Conservation (phyloP, 2,113 vertebrate species). For the Orycteropus afer region DNA sequence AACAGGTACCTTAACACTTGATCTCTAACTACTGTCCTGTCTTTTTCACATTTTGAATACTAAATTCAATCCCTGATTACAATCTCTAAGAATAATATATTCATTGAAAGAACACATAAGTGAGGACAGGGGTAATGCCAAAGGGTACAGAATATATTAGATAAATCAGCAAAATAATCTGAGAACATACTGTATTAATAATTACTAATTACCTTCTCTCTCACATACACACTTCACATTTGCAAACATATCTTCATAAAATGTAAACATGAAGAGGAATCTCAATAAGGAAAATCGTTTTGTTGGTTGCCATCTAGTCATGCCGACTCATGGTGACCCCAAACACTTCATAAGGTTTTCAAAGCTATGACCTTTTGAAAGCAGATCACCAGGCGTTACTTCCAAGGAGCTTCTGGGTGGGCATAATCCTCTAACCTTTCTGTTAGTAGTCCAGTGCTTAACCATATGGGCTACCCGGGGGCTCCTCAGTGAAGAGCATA, state of each 20-base stretch:
- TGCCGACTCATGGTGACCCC: too few species aligned
- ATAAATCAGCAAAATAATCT: not conserved
- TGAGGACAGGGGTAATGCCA: not conserved
- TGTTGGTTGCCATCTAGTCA: too few species aligned
- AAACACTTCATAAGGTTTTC: too few species aligned
- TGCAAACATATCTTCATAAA: constrained; percentile 40
- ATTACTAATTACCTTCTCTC: not conserved
- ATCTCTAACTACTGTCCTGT: not conserved
- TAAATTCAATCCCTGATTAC: not conserved
- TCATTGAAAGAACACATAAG: not conserved
- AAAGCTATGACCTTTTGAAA: too few species aligned
- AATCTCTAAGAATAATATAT: not conserved
- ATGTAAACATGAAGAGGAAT: not conserved
- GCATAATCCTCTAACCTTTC: too few species aligned
- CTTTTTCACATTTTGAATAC: not conserved
- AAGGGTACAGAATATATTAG: not conserved
- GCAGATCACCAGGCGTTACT: too few species aligned
- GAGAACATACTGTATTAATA: not conserved
- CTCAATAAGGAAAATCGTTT: not conserved
- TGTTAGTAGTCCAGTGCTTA: too few species aligned
- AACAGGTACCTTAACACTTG: not conserved
- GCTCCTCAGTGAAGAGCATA: not conserved
- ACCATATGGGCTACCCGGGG: too few species aligned
- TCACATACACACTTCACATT: not conserved
- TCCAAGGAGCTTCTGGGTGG: too few species aligned